Percentiles rank a stretch among this genome's conserved stretches.
These are phyloP conservation scores for Cephus spinipes DNA, from an alignment of 2,888 invertebrate species.

Conservation along the genomic window DNA sequence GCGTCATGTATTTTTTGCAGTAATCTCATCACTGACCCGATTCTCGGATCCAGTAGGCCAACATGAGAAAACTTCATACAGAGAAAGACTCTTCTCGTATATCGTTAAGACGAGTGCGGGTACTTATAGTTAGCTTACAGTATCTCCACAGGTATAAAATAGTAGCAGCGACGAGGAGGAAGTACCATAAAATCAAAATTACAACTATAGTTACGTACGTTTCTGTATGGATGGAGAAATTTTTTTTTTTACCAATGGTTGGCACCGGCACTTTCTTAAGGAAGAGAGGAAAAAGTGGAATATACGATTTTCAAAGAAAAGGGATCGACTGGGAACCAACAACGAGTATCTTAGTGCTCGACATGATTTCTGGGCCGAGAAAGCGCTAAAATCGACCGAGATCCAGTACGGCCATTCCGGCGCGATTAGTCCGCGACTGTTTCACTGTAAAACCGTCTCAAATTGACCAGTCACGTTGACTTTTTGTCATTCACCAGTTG, in stretches of 20 bases:
- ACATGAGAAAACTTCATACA: slow-evolving; percentile 3
- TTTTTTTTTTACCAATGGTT: background rate
- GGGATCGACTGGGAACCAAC: background rate
- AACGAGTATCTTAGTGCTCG: background rate
- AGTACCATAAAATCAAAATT: background rate
- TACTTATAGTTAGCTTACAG: background rate
- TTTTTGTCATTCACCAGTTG: background rate
- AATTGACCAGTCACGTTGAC: background rate
- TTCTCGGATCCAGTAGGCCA: slow-evolving; percentile 62
- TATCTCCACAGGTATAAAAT: background rate
- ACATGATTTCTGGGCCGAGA: slow-evolving; percentile 52
- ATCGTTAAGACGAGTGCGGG: background rate
- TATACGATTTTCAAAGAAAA: background rate
- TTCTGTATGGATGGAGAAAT: background rate
- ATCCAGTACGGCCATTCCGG: slow-evolving; percentile 18
- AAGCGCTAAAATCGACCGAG: slow-evolving; percentile 48
- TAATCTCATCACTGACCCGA: slow-evolving; percentile 58
- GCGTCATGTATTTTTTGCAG: slow-evolving; percentile 55
- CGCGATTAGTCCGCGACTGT: background rate
- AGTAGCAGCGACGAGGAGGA: background rate
- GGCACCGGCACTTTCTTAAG: background rate
- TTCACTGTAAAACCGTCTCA: background rate
- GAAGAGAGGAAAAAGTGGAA: background rate
- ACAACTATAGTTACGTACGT: background rate
- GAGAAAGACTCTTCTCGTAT: background rate